phyloP scores from a whole-genome alignment of 2,113 vertebrate species.

The Plecotus auritus region DNA sequence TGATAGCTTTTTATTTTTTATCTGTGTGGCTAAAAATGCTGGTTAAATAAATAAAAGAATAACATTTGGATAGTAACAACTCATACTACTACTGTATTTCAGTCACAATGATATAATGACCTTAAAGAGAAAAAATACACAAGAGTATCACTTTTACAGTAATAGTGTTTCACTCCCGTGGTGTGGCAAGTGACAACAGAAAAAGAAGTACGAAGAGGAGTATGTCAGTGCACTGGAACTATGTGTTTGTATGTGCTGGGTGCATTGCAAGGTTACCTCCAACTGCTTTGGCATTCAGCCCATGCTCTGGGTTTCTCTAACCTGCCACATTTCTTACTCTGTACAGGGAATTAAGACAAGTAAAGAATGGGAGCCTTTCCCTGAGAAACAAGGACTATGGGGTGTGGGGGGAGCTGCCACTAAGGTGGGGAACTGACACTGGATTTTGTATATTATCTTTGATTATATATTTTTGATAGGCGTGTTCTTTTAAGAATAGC shows the following conservation, averaged over 20 bases:
- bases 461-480: neutral
- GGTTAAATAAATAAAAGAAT: neutral
- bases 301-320: neutral
- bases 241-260: neutral
- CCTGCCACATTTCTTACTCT: neutral
- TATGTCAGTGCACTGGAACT: neutral
- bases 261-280: neutral
- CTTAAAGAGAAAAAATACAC: neutral
- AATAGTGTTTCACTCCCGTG: neutral
- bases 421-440: neutral
- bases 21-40: neutral
- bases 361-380: neutral
- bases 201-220: neutral
- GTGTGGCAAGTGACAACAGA: neutral
- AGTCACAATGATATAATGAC: neutral
- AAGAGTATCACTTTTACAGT: neutral
- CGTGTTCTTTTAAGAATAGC: neutral
- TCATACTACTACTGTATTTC: neutral
- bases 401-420: neutral
- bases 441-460: neutral
- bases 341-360: neutral
- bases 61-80: neutral
- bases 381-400: neutral
- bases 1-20: neutral
- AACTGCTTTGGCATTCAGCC: neutral